Percentiles rank a stretch among this genome's conserved stretches.
These are phyloP conservation scores for Lonchura striata DNA, from an alignment of 2,113 vertebrate species.

Conservation along the genomic window DNA sequence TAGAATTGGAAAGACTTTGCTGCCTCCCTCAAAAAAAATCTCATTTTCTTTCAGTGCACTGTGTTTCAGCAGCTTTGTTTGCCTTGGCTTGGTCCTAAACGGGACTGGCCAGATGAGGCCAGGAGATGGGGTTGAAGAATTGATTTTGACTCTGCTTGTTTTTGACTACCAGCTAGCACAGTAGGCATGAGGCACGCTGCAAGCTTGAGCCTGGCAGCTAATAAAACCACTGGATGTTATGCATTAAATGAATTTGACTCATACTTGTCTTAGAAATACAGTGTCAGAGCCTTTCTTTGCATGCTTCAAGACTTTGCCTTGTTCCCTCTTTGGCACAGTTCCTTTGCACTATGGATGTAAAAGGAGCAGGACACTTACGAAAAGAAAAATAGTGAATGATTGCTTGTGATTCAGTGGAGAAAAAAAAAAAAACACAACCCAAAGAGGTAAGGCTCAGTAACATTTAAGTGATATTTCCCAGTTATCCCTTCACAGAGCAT, in stretches of 20 bases:
- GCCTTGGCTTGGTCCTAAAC: not conserved
- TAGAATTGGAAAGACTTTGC: not conserved
- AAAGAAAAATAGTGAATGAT: not conserved
- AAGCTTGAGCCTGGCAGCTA: not conserved
- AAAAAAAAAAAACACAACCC: not conserved
- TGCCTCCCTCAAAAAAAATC: not conserved
- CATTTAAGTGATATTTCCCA: not conserved
- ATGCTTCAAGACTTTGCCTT: not conserved
- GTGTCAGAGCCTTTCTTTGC: not conserved
- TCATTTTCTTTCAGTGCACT: not conserved
- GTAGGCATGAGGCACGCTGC: not conserved
- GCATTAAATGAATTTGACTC: not conserved
- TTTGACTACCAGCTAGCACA: not conserved
- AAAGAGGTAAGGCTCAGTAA: not conserved
- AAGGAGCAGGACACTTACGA: not conserved
- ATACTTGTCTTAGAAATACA: not conserved
- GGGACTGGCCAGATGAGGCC: not conserved
- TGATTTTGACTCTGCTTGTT: not conserved
- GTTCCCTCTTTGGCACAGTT: not conserved
- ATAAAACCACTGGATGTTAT: not conserved
- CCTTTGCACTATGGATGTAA: rapidly evolving
- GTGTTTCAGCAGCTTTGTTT: not conserved
- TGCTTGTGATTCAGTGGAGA: not conserved
- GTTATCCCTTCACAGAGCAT: not conserved
- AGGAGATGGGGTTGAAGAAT: constrained; percentile 35